Conservation (phyloP, 2,888 invertebrate genomes). For the Troilus luridus region DNA sequence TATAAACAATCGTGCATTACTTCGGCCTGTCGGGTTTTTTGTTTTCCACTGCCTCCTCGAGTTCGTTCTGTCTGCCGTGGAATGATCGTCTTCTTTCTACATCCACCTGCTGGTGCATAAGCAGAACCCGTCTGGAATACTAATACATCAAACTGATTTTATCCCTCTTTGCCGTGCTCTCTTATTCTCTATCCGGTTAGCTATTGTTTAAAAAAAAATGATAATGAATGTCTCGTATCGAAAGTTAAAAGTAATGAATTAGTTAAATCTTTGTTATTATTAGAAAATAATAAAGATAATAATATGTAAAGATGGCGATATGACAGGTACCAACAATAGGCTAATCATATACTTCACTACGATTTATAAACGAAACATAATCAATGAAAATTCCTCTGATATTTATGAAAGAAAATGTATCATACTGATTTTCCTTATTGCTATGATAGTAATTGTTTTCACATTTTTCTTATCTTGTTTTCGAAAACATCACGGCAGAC, state of each 20-base stretch:
- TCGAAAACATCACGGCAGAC: neutral
- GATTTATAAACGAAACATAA: neutral
- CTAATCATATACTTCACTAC: too few relatives aligned
- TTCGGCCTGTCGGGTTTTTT: neutral
- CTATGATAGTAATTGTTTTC: neutral
- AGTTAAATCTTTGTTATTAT: too few relatives aligned
- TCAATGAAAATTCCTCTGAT: neutral
- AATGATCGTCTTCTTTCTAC: neutral
- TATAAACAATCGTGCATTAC: neutral
- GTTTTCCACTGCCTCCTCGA: neutral
- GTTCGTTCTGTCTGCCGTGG: neutral
- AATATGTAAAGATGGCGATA: too few relatives aligned
- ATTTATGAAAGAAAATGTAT: neutral
- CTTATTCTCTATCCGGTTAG: neutral
- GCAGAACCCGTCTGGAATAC: neutral
- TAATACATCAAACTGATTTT: neutral
- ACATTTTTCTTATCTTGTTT: neutral
- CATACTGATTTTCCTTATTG: neutral
- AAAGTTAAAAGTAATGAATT: too few relatives aligned
- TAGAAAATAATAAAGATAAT: too few relatives aligned
- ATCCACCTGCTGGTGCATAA: neutral
- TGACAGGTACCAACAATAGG: too few relatives aligned
- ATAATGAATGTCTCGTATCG: neutral
- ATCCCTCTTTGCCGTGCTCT: neutral
- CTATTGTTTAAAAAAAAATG: neutral